Evolutionary conservation across 2,113 vertebrate genomes (phyloP).

Genomic region (Naja naja): DNA sequence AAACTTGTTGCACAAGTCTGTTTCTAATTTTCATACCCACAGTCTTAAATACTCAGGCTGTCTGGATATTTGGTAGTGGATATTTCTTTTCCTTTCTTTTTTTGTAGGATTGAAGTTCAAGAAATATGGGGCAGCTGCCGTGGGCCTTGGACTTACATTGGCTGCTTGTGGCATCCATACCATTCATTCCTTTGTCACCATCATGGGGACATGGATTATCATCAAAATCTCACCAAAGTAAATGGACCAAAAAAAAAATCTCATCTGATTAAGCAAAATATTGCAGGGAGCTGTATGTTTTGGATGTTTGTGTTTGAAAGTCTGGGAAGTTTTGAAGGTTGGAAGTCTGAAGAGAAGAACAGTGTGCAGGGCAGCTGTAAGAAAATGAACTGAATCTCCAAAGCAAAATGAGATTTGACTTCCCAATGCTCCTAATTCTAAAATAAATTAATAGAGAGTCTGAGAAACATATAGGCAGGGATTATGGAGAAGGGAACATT

Average conservation of each 20-base stretch:
- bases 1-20: background rate
- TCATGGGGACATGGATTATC: background rate
- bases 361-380: background rate
- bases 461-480: background rate
- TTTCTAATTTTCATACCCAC: background rate
- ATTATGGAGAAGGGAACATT: background rate
- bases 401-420: background rate
- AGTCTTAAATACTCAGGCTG: background rate
- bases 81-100: background rate
- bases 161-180: background rate
- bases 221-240: background rate
- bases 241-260: background rate
- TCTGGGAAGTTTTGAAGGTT: background rate
- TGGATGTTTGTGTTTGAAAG: background rate
- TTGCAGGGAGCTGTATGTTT: background rate
- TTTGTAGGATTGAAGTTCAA: background rate
- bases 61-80: background rate
- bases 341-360: background rate
- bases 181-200: background rate
- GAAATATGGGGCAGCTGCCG: background rate
- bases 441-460: background rate
- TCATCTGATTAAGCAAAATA: background rate
- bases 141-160: background rate
- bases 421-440: background rate
- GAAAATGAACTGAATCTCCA: background rate